These are phyloP conservation scores for Cosmia pyralina DNA, from an alignment of 2,888 invertebrate species.

Conservation along the genomic window DNA sequence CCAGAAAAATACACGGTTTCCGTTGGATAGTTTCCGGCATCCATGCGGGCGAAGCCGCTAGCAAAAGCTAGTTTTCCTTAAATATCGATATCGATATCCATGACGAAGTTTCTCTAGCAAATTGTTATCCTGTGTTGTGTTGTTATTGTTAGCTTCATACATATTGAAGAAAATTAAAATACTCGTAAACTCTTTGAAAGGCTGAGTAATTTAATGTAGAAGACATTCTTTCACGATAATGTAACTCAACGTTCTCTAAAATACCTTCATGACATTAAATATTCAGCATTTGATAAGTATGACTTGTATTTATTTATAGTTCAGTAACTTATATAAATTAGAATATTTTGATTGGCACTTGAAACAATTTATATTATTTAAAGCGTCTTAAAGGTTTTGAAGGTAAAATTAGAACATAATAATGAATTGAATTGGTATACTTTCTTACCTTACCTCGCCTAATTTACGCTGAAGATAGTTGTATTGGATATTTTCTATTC, in stretches of 20 bases:
- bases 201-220: not conserved
- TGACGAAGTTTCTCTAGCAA: too few species aligned
- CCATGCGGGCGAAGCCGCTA: too few species aligned
- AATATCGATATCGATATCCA: too few species aligned
- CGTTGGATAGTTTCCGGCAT: too few species aligned
- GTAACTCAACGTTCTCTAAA: not conserved
- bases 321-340: conserved; percentile 4
- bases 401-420: not conserved
- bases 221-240: conserved; percentile 17
- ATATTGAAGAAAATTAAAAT: too few species aligned
- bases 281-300: conserved; percentile 10
- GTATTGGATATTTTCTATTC: too few species aligned
- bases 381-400: not conserved
- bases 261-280: conserved; percentile 12
- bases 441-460: not conserved
- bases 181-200: not conserved
- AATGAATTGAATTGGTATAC: not conserved
- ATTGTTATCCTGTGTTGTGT: too few species aligned
- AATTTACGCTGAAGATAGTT: not conserved
- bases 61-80: too few species aligned
- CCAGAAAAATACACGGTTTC: too few species aligned
- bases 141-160: too few species aligned
- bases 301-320: not conserved
- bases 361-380: not conserved
- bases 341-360: conserved; percentile 31